Conservation (phyloP, 2,888 invertebrate species). For the Hermaeophaga mercurialis region DNA sequence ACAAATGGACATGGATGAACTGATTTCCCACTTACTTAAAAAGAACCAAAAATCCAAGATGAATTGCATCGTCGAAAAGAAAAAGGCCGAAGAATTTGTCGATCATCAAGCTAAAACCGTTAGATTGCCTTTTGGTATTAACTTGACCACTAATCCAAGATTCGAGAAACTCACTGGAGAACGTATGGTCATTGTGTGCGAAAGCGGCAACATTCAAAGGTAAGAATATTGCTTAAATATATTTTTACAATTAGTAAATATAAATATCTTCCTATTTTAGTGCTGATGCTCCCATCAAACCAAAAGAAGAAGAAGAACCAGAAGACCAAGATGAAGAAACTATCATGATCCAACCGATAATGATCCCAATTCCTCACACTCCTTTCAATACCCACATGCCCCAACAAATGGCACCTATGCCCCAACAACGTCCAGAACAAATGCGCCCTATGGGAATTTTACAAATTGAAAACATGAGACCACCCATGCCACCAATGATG, state of each 20-base stretch:
- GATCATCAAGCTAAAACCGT: conserved; percentile 73
- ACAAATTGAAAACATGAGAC: conserved; percentile 2
- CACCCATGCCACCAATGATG: conserved; percentile 44
- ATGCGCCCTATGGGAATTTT: conserved; percentile 6
- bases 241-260: not conserved
- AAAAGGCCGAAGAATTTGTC: conserved; percentile 80
- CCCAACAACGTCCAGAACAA: conserved; percentile 14
- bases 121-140: conserved; percentile 68
- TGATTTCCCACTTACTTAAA: conserved; percentile 75
- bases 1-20: conserved; percentile 81
- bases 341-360: conserved; percentile 57
- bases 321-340: conserved; percentile 53
- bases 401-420: conserved; percentile 48
- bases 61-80: conserved; percentile 89
- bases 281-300: conserved; percentile 37
- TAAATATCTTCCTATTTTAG: conserved; percentile 28
- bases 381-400: conserved; percentile 56
- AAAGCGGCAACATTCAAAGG: conserved; percentile 76
- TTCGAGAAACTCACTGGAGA: conserved; percentile 79
- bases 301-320: conserved; percentile 35
- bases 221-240: conserved; percentile 43
- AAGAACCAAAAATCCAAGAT: conserved; percentile 80
- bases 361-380: conserved; percentile 55
- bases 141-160: conserved; percentile 73
- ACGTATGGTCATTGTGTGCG: conserved; percentile 86